Percentiles rank a stretch among this genome's conserved stretches.
Evolutionary conservation across 2,797 vertebrate species (phyloP).

Genomic region (Spea hammondii): DNA sequence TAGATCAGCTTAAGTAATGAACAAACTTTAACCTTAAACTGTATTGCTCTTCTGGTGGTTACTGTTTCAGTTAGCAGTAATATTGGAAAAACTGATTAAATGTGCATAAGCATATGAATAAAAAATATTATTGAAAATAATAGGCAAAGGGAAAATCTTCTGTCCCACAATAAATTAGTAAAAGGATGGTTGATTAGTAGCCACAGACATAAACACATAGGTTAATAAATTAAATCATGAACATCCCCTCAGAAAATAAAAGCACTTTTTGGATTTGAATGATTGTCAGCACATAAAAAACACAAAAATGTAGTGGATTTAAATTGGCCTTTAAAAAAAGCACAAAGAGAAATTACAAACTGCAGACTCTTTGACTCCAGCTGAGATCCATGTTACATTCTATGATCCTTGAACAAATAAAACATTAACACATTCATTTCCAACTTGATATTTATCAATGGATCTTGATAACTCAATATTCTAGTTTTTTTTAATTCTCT

Average conservation of each 20-base stretch:
- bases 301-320: slow-evolving; percentile 67
- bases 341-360: slow-evolving; percentile 67
- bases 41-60: too few species aligned
- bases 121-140: background rate
- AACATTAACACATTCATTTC: background rate
- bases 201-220: slow-evolving; percentile 12
- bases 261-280: slow-evolving; percentile 59
- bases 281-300: slow-evolving; percentile 69
- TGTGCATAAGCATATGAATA: too few species aligned
- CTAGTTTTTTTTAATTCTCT: too few species aligned
- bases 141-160: slow-evolving; percentile 35
- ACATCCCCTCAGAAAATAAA: slow-evolving; percentile 59
- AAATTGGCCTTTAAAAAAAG: slow-evolving; percentile 64
- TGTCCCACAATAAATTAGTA: background rate
- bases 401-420: slow-evolving; percentile 30
- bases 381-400: slow-evolving; percentile 66
- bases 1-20: too few species aligned
- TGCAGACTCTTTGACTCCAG: slow-evolving; percentile 69
- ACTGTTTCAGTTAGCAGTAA: too few species aligned
- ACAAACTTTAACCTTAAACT: too few species aligned
- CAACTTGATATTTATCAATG: background rate
- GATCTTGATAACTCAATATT: background rate
- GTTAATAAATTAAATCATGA: slow-evolving; percentile 34
- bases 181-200: too few species aligned
- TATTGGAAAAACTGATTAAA: too few species aligned